Base-by-base conservation (phyloP, 1,140 invertebrate species). In the Drosophila biarmipes region DNA sequence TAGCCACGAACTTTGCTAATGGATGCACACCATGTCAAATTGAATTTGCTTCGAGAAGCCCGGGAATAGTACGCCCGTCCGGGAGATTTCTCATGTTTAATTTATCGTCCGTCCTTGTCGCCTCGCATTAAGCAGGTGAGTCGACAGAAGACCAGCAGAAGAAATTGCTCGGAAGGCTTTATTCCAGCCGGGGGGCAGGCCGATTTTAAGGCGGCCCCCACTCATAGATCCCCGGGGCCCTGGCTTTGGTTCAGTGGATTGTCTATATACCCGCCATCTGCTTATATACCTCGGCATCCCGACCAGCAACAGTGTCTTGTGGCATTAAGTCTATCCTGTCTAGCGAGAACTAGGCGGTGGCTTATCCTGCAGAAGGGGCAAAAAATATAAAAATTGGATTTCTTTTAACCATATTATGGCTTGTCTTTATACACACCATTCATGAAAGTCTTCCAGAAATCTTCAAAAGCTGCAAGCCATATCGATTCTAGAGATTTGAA, bases 1-100 rank as follows among this genome's bases (percentile, higher is more conserved):
- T 68, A 66, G 31, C 64, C 62, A 55, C 48, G 31, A 69, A 67
- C 62, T 68, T 52, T 67, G 59, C 63, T 67, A 67, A 67, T 67
- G 63, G 63, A 67, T 67, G 63, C 63, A 67, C 63, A 51, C 59
- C 63, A 67, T 67, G 63, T 56, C 57, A 73, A 72, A 59, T 73
- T 73, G 37, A 61, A 73, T 52, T 72, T 67, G 64, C 64, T 67
- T 64, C 63, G 58, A 64, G 45, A 1, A n/a, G n/a, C 34, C 43
- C 61, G 8, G 15, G 15, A 21, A 34, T 21, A 58, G 46, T 64
- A 64, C 62, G 38, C 53, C 55, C 1, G 12, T 35, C 53, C 55
- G 5, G 12, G 43, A 53, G 66, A 68, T 68, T 48, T 45, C 63
- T 69, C 63, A 69, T 69, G 66, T 67, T 69, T 67, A 69, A 69